Evolutionary conservation across 2,888 invertebrate species (phyloP).

Genomic region (Drosophila lutescens): DNA sequence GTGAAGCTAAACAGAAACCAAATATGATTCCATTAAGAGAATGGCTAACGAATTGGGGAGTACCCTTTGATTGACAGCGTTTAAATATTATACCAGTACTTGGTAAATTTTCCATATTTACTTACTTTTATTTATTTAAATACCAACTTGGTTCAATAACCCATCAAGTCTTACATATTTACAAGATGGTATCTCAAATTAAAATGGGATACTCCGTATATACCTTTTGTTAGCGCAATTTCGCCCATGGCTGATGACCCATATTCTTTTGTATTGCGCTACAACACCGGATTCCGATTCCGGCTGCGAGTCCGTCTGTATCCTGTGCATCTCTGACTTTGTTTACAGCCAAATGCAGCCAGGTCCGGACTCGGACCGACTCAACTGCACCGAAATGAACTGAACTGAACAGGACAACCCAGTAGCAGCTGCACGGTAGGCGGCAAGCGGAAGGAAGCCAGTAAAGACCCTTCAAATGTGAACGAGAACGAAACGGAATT

Average conservation of each 20-base stretch:
- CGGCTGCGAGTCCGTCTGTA: conserved; percentile 42
- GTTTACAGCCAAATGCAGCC: conserved; percentile 60
- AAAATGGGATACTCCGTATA: conserved; percentile 6
- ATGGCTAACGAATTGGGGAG: background rate
- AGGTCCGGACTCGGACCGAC: conserved; percentile 43
- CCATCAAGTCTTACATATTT: background rate
- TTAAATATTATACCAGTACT: background rate
- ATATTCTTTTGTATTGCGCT: conserved; percentile 52
- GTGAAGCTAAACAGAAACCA: conserved; percentile 41
- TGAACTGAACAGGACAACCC: conserved; percentile 8
- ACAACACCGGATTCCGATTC: conserved; percentile 34
- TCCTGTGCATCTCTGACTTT: conserved; percentile 56
- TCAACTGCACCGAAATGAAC: conserved; percentile 39
- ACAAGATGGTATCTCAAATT: conserved; percentile 6
- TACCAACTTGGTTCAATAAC: background rate
- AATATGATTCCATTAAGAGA: conserved; percentile 1
- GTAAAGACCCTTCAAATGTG: conserved; percentile 66
- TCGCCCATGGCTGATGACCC: conserved; percentile 62
- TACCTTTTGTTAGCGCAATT: conserved; percentile 29
- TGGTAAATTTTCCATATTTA: background rate
- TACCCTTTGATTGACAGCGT: conserved; percentile 10
- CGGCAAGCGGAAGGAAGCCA: conserved; percentile 44
- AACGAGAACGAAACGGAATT: conserved; percentile 56
- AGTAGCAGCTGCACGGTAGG: conserved; percentile 20
- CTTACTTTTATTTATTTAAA: background rate